Evolutionary conservation across 1,140 invertebrate species (phyloP), one percentile per base, ranked within the genome.

Genomic region (Homalodisca vitripennis): DNA sequence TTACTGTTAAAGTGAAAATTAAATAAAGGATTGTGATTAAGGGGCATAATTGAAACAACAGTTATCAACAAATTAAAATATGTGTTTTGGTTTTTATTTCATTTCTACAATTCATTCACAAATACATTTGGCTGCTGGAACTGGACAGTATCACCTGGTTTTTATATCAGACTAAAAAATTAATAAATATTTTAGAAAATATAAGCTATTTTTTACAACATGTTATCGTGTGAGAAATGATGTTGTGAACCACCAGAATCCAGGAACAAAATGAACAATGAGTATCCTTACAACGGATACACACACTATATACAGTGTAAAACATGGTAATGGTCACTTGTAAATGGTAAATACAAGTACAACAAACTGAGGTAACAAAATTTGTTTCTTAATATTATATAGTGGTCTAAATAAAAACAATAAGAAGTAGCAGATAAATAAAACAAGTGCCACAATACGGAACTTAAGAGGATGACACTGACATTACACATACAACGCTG

Each of bases 331-430:
- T 70, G 34, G 63, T 70, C 68, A 72, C 71, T 72, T 72, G 68
- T 72, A 67, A 70, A 72, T 70, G 68, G 71, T 70, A 73, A 73
- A 70, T 73, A 73, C 69, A 70, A 73, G 71, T 72, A 71, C 65
- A 70, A 68, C 67, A 73, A 70, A 68, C 68, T 73, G 71, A 73
- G 71, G 71, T 73, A 73, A 73, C 71, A 70, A 73, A 70, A 68
- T 73, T 73, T 67, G 66, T 66, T 66, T 72, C 71, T 72, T 72
- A 72, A 72, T 70, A 70, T 60, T 27, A 60, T 41, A 69, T 32
- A 69, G 51, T 66, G 53, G 34, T 66, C 66, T 70, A 68, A 72
- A 66, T 63, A 67, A 66, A 72, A 68, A 70, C 69, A 67, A 69
- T 62, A 68, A 63, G 48, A 63, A 60, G 57, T n/a, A 68, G 55